phyloP scores from a whole-genome alignment of 2,797 vertebrate genomes.

The Natrix natrix region DNA sequence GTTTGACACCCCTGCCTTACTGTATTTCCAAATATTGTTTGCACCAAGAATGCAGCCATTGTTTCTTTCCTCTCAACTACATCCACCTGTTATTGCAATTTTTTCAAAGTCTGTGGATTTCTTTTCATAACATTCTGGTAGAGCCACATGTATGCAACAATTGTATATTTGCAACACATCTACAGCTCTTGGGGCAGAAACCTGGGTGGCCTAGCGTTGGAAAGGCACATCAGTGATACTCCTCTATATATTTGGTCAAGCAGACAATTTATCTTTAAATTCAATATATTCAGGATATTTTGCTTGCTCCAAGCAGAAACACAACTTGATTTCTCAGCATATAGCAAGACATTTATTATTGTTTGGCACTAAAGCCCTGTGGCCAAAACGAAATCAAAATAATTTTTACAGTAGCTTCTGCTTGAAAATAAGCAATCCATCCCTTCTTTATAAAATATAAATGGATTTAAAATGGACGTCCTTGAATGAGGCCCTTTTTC shows the following conservation, averaged over 20 bases:
- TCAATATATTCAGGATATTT: conserved; percentile 19
- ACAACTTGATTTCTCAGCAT: conserved; percentile 41
- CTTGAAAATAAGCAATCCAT: conserved; percentile 61
- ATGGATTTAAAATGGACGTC: conserved; percentile 58
- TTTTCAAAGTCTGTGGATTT: neutral
- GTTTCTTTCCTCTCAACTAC: neutral
- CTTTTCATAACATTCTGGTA: neutral
- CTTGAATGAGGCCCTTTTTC: conserved; percentile 59
- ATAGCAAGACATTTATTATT: conserved; percentile 49
- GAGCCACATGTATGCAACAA: neutral
- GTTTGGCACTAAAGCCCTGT: conserved; percentile 51
- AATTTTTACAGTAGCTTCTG: conserved; percentile 60
- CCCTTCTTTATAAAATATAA: conserved; percentile 65
- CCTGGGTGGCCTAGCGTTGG: neutral
- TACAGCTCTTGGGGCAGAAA: neutral
- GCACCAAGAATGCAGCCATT: neutral
- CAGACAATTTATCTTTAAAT: conserved; percentile 17
- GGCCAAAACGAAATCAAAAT: conserved; percentile 61
- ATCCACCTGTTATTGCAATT: neutral
- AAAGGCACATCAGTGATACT: neutral
- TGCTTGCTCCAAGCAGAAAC: conserved; percentile 50
- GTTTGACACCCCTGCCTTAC: neutral
- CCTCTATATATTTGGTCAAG: conserved; percentile 11
- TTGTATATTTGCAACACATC: neutral
- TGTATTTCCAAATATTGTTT: neutral